Evolutionary conservation across 2,113 vertebrate genomes (phyloP), one percentile per base, ranked within the genome.

Genomic region (Barnardius zonarius): DNA sequence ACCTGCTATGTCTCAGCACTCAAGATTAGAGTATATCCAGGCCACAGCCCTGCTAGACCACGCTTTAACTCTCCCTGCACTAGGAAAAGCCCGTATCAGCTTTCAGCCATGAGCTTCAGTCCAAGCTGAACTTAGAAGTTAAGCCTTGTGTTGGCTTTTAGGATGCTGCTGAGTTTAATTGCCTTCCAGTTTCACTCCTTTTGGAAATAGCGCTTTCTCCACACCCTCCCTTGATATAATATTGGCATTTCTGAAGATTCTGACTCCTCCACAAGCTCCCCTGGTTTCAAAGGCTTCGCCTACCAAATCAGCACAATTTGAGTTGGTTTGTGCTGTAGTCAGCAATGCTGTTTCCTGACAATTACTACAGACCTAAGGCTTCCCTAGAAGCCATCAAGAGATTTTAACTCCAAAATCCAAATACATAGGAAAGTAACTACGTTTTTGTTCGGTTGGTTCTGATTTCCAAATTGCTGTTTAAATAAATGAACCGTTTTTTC

Each of bases 271-370:
- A 55, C 41, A 69, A 93, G 19, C 90, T 92, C 64, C 73, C 55
- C 48, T 8, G 10, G 22, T 79, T 92, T 95, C 70, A 91, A 90
- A 93, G 57, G 55, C 70, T 83, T 68, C 20, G 1, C 80, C 77
- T 87, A 41, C 87, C 17, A 13, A 67, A 82, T 75, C 90, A 95
- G 90, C 90, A 94, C 70, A 94, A 88, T 83, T 88, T n/a, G 46
- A 88, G 84, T 61, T 96, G 87, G 62, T 95, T 94, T 92, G 82
- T 95, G 92, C 94, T 92, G 57, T 17, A 95, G 89, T 97, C 96
- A 96, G 96, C 91, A 95, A 48, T 78, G 82, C 66, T 79, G 35
- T 88, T 95, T 94, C 91, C 95, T 88, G 89, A 96, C 70, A 84
- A 72, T 81, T 79, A 13, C 66, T 92, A 43, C 37, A 92, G 79